Evolutionary conservation across 2,113 vertebrate species (phyloP), one percentile per base, ranked within the genome.

Genomic region (Osmerus mordax): DNA sequence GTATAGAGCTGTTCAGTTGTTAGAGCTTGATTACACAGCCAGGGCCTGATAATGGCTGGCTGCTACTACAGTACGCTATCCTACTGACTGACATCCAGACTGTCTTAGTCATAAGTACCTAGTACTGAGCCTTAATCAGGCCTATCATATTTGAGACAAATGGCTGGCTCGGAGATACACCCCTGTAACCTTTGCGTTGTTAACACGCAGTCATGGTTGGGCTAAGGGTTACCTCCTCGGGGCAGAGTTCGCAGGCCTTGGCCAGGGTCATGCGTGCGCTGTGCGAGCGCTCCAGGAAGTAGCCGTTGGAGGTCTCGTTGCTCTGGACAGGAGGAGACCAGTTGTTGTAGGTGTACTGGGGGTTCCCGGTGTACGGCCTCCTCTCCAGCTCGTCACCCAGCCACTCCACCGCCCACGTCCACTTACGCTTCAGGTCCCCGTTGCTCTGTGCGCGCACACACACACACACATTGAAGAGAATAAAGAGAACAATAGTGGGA

Each of bases 351-450:
- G 96, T 98, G 85, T 99, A 99, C 0, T 99, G 97, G 67, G 97
- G 96, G 75, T 98, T 99, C 82, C 96, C 96, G 69, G 96, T 96
- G 82, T 99, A 99, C 0, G 97, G 97, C 87, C 97, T 91, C 80
- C 97, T 93, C 87, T 99, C 97, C 55, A 99, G 91, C 87, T 99
- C 97, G 0, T 99, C 97, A 66, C 97, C 97, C 69, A 99, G 93
- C 97, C 97, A 99, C 84, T 99, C 97, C 56, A 99, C 97, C 21
- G 97, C 97, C 97, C 97, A 99, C n/a, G 97, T 98, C 97, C 97
- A 99, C 87, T 99, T 99, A 53, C 97, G 94, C 87, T 99, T 99
- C 83, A 99, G 90, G 90, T 99, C 97, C 41, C 97, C 97, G 21
- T 99, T 99, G 85, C 97, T 97, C 97, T 99, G 93, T 28, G 76